A percentile compares a stretch with the other conserved stretches of the same genome.
Evolutionary conservation across 2,113 vertebrate genomes (phyloP).

Genomic region (Amblyopsis rosae): DNA sequence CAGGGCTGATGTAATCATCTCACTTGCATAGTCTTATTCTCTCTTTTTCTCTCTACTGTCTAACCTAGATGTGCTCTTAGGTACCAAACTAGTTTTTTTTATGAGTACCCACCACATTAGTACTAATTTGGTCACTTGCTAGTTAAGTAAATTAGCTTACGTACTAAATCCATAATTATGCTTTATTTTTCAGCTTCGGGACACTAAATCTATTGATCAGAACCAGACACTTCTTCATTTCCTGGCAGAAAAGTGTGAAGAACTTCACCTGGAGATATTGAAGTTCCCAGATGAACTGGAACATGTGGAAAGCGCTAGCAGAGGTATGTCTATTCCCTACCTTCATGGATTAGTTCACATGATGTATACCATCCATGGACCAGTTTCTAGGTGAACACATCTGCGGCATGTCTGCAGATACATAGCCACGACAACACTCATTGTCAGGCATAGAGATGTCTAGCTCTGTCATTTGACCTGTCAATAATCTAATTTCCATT

Average conservation of each 20-base stretch:
- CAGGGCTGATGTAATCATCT: no score
- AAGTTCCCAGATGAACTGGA: constrained; percentile 93
- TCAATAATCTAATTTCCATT: constrained; percentile 74
- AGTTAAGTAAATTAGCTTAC: no score
- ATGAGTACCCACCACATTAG: no score
- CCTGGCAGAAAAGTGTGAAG: constrained; percentile 90
- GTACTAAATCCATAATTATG: background rate
- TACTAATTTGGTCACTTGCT: no score
- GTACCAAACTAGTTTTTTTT: no score
- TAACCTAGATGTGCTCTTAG: no score
- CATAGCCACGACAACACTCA: background rate
- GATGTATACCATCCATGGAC: background rate
- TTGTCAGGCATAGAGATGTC: constrained; percentile 47
- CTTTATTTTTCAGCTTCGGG: constrained; percentile 81
- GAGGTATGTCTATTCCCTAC: constrained; percentile 78
- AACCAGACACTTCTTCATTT: constrained; percentile 92
- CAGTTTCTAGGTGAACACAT: background rate
- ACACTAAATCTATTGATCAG: constrained; percentile 92
- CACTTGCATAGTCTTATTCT: no score
- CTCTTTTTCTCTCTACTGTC: no score
- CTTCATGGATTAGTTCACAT: background rate
- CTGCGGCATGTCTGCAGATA: no score
- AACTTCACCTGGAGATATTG: constrained; percentile 82
- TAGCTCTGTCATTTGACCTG: constrained; percentile 64
- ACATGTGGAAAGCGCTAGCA: constrained; percentile 92